phyloP scores from a whole-genome alignment of 1,140 invertebrate species.

The Penaeus japonicus region DNA sequence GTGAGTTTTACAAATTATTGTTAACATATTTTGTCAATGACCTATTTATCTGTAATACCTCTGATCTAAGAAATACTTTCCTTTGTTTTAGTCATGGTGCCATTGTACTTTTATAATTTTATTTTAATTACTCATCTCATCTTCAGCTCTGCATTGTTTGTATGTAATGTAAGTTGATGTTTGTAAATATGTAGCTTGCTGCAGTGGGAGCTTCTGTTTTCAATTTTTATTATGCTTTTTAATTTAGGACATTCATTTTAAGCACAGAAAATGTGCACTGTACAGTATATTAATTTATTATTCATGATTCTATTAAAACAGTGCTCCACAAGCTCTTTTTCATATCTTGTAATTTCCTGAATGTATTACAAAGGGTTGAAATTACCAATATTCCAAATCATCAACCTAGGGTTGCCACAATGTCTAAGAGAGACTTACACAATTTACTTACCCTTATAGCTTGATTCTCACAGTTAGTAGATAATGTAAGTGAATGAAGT shows the following conservation, averaged over 20 bases:
- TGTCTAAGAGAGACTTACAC: too few species aligned
- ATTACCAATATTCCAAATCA: too few species aligned
- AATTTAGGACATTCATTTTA: conserved; percentile 11
- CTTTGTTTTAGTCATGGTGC: conserved; percentile 45
- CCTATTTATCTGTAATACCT: conserved; percentile 51
- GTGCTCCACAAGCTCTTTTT: not conserved
- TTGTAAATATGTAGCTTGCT: conserved; percentile 51
- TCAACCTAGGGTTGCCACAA: too few species aligned
- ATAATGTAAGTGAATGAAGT: too few species aligned
- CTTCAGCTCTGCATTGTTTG: conserved; percentile 42
- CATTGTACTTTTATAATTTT: conserved; percentile 4
- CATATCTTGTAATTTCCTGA: too few species aligned
- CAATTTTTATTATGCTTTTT: conserved; percentile 6
- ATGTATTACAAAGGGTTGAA: too few species aligned
- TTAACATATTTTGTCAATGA: conserved; percentile 55
- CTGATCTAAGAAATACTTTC: conserved; percentile 24
- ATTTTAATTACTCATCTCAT: conserved; percentile 1
- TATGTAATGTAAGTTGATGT: conserved; percentile 21
- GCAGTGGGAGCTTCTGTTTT: conserved; percentile 41
- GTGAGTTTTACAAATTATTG: conserved; percentile 57
- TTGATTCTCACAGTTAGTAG: too few species aligned
- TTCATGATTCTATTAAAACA: not conserved
- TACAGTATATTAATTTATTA: conserved; percentile 55
- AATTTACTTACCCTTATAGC: too few species aligned
- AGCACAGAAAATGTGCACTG: conserved; percentile 28